Conservation (phyloP, 2,888 invertebrate species). For the Leptura quadrifasciata region DNA sequence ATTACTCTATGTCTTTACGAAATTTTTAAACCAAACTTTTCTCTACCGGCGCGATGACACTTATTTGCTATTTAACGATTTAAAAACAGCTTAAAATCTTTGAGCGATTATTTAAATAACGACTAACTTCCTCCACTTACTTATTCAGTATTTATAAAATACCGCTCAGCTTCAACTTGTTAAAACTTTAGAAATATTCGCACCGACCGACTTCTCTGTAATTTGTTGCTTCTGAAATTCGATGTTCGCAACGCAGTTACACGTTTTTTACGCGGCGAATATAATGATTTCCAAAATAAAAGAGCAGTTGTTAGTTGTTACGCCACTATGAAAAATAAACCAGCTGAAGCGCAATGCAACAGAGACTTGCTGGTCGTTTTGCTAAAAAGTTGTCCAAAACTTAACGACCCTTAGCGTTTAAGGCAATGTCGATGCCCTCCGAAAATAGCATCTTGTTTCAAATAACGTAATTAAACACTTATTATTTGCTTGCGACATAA, state of each 20-base stretch:
- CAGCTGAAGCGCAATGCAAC: conserved; percentile 47
- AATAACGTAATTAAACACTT: conserved; percentile 62
- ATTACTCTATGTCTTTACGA: too few relatives aligned
- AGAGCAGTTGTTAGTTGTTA: conserved; percentile 50
- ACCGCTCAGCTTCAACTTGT: background rate
- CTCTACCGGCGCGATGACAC: too few relatives aligned
- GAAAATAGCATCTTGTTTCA: conserved; percentile 59
- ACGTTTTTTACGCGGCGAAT: conserved; percentile 9
- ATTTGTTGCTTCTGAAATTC: conserved; percentile 22
- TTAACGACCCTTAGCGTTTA: conserved; percentile 65
- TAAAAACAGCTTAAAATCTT: too few relatives aligned
- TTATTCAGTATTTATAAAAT: too few relatives aligned
- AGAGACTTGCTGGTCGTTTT: conserved; percentile 61
- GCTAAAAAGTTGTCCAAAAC: conserved; percentile 69
- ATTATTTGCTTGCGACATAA: conserved; percentile 54
- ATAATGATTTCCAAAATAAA: conserved; percentile 38
- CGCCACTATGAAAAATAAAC: conserved; percentile 56
- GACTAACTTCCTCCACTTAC: too few relatives aligned
- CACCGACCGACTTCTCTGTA: background rate
- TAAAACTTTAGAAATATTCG: background rate
- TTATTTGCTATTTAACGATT: too few relatives aligned
- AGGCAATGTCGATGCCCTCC: conserved; percentile 54
- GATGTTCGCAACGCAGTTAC: conserved; percentile 27
- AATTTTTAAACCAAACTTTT: too few relatives aligned
- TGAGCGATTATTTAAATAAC: too few relatives aligned